phyloP scores from a whole-genome alignment of 2,113 vertebrate genomes.

The Tauraco erythrolophus region DNA sequence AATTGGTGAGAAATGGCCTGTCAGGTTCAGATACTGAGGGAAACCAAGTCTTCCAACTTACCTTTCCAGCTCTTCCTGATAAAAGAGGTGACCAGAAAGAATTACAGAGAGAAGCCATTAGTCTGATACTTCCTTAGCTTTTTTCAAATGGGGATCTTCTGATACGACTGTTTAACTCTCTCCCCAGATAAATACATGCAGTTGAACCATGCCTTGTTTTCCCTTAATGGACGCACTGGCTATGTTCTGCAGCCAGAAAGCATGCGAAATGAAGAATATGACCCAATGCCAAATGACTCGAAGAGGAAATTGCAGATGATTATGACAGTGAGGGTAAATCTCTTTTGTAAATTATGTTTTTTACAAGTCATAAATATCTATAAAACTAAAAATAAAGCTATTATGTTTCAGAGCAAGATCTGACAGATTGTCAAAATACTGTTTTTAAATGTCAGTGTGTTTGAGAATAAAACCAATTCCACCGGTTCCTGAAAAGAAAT shows the following conservation, averaged over 20 bases:
- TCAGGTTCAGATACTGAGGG: background rate
- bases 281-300: slow-evolving; percentile 80
- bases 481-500: background rate
- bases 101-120: background rate
- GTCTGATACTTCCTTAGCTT: background rate
- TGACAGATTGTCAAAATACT: slow-evolving; percentile 54
- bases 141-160: background rate
- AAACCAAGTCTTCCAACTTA: background rate
- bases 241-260: slow-evolving; percentile 94
- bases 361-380: slow-evolving; percentile 23
- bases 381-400: slow-evolving; percentile 51
- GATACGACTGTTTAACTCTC: background rate
- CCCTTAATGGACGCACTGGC: slow-evolving; percentile 88
- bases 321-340: slow-evolving; percentile 80
- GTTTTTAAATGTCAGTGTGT: slow-evolving; percentile 33
- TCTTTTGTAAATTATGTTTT: background rate
- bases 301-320: slow-evolving; percentile 82
- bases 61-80: background rate
- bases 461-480: slow-evolving; percentile 8
- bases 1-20: background rate
- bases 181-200: slow-evolving; percentile 92
- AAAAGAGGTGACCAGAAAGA: background rate
- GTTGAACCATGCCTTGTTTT: slow-evolving; percentile 91
- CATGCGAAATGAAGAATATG: slow-evolving; percentile 88
- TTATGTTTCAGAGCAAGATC: slow-evolving; percentile 36